Conservation (phyloP, 2,797 vertebrate species). For the Amblyopsis hoosieri region DNA sequence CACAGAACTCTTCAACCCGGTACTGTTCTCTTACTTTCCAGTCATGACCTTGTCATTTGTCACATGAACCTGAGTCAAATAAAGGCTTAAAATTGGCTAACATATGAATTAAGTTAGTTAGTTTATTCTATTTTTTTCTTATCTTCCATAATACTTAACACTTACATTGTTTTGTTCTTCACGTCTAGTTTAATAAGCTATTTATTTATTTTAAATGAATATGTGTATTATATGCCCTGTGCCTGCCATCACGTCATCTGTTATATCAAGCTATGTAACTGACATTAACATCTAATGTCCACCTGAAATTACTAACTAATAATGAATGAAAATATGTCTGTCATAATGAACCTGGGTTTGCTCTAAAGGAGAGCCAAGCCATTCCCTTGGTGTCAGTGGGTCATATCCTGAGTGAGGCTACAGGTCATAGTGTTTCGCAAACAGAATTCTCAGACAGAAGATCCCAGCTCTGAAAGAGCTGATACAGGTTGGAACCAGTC, state of each 20-base stretch:
- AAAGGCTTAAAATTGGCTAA: too few relatives aligned
- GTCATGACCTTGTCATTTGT: neutral
- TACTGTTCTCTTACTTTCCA: slow-evolving; percentile 41
- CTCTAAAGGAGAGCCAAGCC: slow-evolving; percentile 85
- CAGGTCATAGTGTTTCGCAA: slow-evolving; percentile 67
- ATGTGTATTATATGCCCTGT: too few relatives aligned
- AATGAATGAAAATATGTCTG: neutral
- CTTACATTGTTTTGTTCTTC: neutral
- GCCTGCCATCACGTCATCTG: too few relatives aligned
- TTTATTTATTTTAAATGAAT: neutral
- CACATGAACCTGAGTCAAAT: too few relatives aligned
- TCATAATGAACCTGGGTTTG: slow-evolving; percentile 1
- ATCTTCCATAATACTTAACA: too few relatives aligned
- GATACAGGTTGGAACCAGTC: slow-evolving; percentile 69
- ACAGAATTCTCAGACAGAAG: slow-evolving; percentile 72
- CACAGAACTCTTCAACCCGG: slow-evolving; percentile 92
- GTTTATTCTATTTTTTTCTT: too few relatives aligned
- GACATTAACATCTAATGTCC: too few relatives aligned
- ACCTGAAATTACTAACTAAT: too few relatives aligned
- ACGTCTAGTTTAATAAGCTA: neutral
- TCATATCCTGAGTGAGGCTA: slow-evolving; percentile 72
- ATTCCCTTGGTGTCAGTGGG: slow-evolving; percentile 84
- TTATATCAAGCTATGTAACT: too few relatives aligned
- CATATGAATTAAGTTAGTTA: too few relatives aligned
- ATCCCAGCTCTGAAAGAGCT: slow-evolving; percentile 56